These are phyloP conservation scores for Leptocoma aspasia DNA, from an alignment of 2,113 vertebrate species.

Conservation along the genomic window DNA sequence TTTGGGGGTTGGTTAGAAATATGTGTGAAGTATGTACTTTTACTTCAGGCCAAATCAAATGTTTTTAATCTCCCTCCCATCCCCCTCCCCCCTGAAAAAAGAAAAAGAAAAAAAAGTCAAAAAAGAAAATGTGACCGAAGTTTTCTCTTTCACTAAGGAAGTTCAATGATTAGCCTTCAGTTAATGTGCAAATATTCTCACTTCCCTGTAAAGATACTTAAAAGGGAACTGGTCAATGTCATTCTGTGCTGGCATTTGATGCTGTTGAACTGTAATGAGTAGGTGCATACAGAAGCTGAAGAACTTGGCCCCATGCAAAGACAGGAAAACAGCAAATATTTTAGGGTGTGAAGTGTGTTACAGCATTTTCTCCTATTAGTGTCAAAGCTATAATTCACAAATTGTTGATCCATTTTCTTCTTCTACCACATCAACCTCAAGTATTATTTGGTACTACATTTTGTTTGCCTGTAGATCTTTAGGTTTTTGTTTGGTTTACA, in stretches of 20 bases:
- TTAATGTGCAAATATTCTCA: constrained; percentile 71
- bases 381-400: constrained; percentile 69
- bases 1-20: constrained; percentile 87
- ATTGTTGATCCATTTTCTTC: constrained; percentile 65
- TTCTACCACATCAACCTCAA: constrained; percentile 59
- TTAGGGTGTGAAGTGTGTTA: constrained; percentile 50
- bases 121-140: constrained; percentile 61
- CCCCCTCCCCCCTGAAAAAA: not conserved
- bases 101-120: constrained; percentile 19
- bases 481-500: not conserved
- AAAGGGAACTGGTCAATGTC: constrained; percentile 67
- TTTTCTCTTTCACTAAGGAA: constrained; percentile 73
- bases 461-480: constrained; percentile 52
- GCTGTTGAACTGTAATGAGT: constrained; percentile 11
- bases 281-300: constrained; percentile 17
- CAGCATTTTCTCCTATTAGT: constrained; percentile 27
- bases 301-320: constrained; percentile 4
- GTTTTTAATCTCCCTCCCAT: constrained; percentile 73
- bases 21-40: constrained; percentile 85
- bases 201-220: constrained; percentile 73
- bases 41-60: constrained; percentile 90
- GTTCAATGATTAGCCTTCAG: constrained; percentile 67
- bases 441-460: constrained; percentile 67
- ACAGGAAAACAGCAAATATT: constrained; percentile 41
- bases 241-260: constrained; percentile 30